Conservation (phyloP, 2,888 invertebrate genomes). For the Mongoloraphidia duomilia region DNA sequence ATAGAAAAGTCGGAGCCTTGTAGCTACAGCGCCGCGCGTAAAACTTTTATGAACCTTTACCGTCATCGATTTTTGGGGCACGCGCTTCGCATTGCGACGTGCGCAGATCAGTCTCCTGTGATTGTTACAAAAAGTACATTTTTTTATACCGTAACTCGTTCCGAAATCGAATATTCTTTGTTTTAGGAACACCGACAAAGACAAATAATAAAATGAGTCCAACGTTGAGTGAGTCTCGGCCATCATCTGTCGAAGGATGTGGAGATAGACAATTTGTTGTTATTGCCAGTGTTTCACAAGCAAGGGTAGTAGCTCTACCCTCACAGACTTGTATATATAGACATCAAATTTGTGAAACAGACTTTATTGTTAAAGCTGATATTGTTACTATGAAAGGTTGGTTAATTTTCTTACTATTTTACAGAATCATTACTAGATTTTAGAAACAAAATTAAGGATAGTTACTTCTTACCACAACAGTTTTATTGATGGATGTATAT, state of each 20-base stretch:
- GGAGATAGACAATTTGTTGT: slow-evolving; percentile 87
- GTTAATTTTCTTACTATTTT: neutral
- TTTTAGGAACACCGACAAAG: slow-evolving; percentile 49
- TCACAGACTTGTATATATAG: slow-evolving; percentile 91
- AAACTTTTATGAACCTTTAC: too few species aligned
- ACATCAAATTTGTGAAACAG: slow-evolving; percentile 81
- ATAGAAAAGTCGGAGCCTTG: too few species aligned
- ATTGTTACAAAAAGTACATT: too few species aligned
- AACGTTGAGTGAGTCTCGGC: slow-evolving; percentile 40
- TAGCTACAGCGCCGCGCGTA: too few species aligned
- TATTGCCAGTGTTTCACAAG: slow-evolving; percentile 89
- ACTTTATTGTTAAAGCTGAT: slow-evolving; percentile 89
- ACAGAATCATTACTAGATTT: neutral
- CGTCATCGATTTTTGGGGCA: too few species aligned
- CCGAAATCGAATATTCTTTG: neutral
- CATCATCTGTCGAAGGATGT: slow-evolving; percentile 30
- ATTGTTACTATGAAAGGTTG: slow-evolving; percentile 81
- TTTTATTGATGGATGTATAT: too few species aligned
- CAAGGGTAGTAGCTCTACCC: slow-evolving; percentile 83
- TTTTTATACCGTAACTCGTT: too few species aligned
- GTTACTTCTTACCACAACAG: too few species aligned
- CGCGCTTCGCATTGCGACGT: too few species aligned
- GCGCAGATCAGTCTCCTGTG: too few species aligned
- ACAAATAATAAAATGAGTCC: slow-evolving; percentile 61
- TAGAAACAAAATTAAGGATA: too few species aligned